A percentile compares a stretch with the other conserved stretches of the same genome.
Evolutionary conservation across 2,113 vertebrate genomes (phyloP).

Genomic region (Morone saxatilis): DNA sequence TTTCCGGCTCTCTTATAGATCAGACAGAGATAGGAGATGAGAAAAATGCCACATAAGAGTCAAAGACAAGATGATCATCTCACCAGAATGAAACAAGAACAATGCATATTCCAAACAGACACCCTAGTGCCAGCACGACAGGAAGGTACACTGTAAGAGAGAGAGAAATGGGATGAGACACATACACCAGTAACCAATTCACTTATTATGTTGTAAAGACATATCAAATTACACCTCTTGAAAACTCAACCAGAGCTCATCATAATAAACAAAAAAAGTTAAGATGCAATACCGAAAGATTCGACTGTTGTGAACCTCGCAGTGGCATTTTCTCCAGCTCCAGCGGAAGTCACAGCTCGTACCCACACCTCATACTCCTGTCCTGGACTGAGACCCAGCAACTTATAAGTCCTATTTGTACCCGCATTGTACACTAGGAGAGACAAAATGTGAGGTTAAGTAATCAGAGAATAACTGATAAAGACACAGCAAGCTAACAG

Average conservation of each 20-base stretch:
- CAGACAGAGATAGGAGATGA: not conserved
- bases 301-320: constrained; percentile 55
- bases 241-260: not conserved
- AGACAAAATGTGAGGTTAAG: constrained; percentile 13
- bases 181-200: not conserved
- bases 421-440: constrained; percentile 55
- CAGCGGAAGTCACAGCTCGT: constrained; percentile 73
- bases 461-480: not conserved
- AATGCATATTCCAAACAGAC: fast-evolving
- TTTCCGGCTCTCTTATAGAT: not conserved
- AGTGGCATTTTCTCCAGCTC: constrained; percentile 56
- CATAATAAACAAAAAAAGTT: not conserved
- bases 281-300: constrained; percentile 23
- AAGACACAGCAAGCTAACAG: not conserved
- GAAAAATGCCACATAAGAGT: not conserved
- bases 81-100: not conserved
- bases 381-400: constrained; percentile 49
- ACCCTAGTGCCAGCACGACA: fast-evolving
- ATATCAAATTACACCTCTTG: not conserved
- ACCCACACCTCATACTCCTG: constrained; percentile 75
- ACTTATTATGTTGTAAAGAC: not conserved
- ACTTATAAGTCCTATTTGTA: constrained; percentile 18
- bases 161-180: not conserved
- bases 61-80: constrained; percentile 30
- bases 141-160: not conserved